phyloP scores from a whole-genome alignment of 2,113 vertebrate species.

The Coryphaenoides rupestris region DNA sequence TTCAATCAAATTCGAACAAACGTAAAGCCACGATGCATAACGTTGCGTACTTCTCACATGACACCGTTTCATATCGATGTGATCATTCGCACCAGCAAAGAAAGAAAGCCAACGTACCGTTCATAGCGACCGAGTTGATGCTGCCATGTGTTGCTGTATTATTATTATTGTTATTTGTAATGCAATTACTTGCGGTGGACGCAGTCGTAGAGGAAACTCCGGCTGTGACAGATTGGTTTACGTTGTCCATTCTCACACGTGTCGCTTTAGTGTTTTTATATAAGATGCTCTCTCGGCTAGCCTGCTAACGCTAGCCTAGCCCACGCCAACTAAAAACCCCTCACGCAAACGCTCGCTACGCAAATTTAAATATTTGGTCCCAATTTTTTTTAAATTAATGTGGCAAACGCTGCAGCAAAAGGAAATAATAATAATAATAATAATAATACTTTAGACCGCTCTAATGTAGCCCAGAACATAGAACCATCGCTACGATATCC shows the following conservation, averaged over 20 bases:
- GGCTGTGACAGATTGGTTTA: constrained; percentile 60
- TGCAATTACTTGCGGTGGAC: constrained; percentile 66
- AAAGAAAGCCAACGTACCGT: constrained; percentile 18
- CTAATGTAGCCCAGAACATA: no score
- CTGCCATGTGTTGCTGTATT: constrained; percentile 56
- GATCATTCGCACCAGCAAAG: no score
- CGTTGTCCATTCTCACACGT: constrained; percentile 70
- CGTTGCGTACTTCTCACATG: no score
- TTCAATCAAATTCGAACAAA: no score
- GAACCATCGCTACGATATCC: no score
- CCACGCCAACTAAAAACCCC: constrained; percentile 23
- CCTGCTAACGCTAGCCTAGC: constrained; percentile 38
- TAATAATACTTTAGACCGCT: no score
- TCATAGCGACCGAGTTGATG: constrained; percentile 59
- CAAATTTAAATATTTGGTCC: no score
- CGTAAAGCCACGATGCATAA: no score
- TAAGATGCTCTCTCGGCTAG: constrained; percentile 28
- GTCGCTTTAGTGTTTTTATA: background rate
- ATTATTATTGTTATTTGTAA: constrained; percentile 66
- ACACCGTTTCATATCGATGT: no score
- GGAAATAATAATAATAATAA: no score
- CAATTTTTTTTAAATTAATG: no score
- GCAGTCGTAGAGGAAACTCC: constrained; percentile 64
- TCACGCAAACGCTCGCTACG: background rate
- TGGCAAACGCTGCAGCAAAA: no score